phyloP scores from a whole-genome alignment of 2,888 invertebrate species.

The Pyrocoelia pectoralis region DNA sequence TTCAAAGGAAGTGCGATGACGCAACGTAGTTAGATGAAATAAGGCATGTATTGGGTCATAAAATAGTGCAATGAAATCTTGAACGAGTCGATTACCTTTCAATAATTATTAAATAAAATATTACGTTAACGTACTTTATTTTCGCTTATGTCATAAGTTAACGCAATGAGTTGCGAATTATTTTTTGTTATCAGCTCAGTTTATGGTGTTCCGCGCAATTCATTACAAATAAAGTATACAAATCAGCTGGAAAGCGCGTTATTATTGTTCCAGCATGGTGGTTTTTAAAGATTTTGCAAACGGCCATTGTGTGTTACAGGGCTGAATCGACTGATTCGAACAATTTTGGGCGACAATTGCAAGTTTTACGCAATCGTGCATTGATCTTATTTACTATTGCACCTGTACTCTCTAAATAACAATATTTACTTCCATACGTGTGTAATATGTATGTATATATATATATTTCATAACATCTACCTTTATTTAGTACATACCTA shows the following conservation, averaged over 20 bases:
- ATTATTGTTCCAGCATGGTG: too few relatives aligned
- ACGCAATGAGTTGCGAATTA: slow-evolving; percentile 3
- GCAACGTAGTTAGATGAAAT: neutral
- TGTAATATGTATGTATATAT: slow-evolving; percentile 59
- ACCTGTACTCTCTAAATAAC: slow-evolving; percentile 63
- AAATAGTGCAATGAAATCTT: neutral
- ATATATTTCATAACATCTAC: slow-evolving; percentile 59
- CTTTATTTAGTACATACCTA: slow-evolving; percentile 21
- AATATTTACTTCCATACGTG: slow-evolving; percentile 59
- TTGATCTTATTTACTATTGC: slow-evolving; percentile 58
- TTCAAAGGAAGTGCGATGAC: neutral
- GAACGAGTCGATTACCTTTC: slow-evolving; percentile 7
- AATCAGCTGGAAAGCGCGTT: too few relatives aligned
- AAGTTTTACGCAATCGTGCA: slow-evolving; percentile 37
- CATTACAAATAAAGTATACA: neutral
- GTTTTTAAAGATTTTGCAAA: too few relatives aligned
- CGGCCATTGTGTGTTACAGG: too few relatives aligned
- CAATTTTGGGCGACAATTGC: too few relatives aligned
- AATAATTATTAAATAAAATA: neutral
- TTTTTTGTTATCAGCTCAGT: neutral
- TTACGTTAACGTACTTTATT: neutral
- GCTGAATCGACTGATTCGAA: too few relatives aligned
- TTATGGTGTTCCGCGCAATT: neutral
- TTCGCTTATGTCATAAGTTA: slow-evolving; percentile 6
- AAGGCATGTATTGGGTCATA: neutral